Base-by-base conservation (phyloP, 2,113 vertebrate genomes). In the Corydoras maculifer region DNA sequence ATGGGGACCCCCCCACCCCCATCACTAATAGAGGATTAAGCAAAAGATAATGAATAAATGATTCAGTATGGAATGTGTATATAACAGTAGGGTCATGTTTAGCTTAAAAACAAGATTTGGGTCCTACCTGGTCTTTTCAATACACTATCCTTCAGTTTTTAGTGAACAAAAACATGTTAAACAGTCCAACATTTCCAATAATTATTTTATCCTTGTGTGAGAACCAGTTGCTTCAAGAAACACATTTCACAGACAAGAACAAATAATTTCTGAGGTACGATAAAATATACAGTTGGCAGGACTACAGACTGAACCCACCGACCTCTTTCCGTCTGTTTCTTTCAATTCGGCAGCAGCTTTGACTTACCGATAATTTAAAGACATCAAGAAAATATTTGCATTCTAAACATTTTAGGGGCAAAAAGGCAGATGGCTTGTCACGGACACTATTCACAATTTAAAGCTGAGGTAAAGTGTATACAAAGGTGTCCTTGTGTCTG, bases 361-460 rank as follows among this genome's bases (percentile, higher is more conserved):
- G 43, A 58, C 32, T 59, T 55, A 11, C 64, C 10, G 11, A 25
- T 66, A 66, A 30, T 54, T 57, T 13, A 14, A 57, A 14, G 54
- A n/a, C 12, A 57, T 3, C 6, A 3, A 14, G 54, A 35, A 57
- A 57, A 57, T 57, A 57, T n/a, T n/a, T n/a, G 32, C 32, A 35
- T 35, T 35, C 3, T 35, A 7, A 35, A 35, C 32, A 35, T 35
- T n/a, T 11, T 3, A 53, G 57, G 54, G 12, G 10, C 10, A n/a
- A n/a, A 67, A 54, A 67, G 13, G 32, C 25, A 62, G 61, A 50
- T 31, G 25, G 57, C 73, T 60, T 30, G 66, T 65, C 68, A 62
- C 53, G 62, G 62, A 68, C 71, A 81, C 75, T 68, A 25, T 4
- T 31, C 60, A 53, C n/a, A 43, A 63, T 25, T 18, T 50, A 14